These are phyloP conservation scores for Piprites chloris DNA, from an alignment of 2,113 vertebrate genomes.

Conservation along the genomic window DNA sequence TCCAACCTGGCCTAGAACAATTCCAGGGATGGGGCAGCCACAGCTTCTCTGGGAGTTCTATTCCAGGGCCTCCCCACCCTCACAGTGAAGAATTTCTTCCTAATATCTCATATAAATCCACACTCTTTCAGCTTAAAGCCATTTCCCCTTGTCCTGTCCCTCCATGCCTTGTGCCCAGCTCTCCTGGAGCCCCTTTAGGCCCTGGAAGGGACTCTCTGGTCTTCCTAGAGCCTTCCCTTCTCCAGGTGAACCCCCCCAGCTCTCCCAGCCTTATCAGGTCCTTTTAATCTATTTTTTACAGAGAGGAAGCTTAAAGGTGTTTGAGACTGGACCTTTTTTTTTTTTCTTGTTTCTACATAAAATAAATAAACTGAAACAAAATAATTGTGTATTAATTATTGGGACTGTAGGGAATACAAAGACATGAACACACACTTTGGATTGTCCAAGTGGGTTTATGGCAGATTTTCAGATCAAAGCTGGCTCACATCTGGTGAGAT, in stretches of 20 bases:
- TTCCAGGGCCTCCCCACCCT: fast-evolving
- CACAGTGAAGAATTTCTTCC: background rate
- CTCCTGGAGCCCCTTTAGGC: background rate
- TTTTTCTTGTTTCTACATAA: background rate
- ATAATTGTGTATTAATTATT: background rate
- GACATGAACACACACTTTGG: background rate
- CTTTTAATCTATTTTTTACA: background rate
- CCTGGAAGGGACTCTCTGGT: background rate
- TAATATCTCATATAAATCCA: background rate
- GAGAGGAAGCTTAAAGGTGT: background rate
- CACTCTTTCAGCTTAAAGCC: fast-evolving
- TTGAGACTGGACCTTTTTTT: background rate
- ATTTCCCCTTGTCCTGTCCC: fast-evolving
- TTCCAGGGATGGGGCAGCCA: background rate
- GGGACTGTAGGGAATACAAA: background rate
- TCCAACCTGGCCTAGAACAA: no score
- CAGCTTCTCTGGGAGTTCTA: fast-evolving
- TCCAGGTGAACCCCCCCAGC: background rate
- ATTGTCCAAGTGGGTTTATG: background rate
- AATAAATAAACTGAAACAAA: background rate
- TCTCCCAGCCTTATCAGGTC: background rate
- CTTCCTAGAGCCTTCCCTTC: fast-evolving
- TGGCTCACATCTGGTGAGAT: background rate
- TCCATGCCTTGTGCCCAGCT: background rate
- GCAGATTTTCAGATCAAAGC: background rate